Percentiles rank a stretch among this genome's conserved stretches.
Conservation (phyloP, 1,140 invertebrate species). For the Cydia fagiglandana region DNA sequence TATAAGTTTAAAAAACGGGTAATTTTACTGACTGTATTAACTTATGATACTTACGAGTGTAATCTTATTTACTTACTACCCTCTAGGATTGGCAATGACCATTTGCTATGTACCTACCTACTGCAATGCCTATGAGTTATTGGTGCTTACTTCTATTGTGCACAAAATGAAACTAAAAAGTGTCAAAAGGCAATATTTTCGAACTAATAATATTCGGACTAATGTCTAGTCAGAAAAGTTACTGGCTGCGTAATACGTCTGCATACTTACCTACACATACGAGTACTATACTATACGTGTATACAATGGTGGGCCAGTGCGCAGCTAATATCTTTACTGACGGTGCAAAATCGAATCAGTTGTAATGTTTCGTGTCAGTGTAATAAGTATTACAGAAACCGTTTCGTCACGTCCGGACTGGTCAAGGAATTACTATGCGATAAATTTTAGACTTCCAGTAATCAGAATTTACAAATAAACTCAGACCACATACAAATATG, state of each 20-base stretch:
- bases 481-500: neutral
- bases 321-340: neutral
- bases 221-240: neutral
- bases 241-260: neutral
- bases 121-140: neutral
- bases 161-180: too few relatives aligned
- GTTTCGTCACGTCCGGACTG: conserved; percentile 20
- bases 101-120: too few relatives aligned
- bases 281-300: neutral
- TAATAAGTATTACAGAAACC: conserved; percentile 14
- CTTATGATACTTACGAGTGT: too few relatives aligned
- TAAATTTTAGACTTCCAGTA: neutral
- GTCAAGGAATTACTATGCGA: conserved; percentile 23
- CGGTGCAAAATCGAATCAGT: neutral
- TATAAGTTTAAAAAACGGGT: too few relatives aligned
- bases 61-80: too few relatives aligned
- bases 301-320: neutral
- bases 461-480: neutral
- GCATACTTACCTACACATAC: neutral
- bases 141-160: neutral
- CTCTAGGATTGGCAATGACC: too few relatives aligned
- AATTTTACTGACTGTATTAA: neutral
- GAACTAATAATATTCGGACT: conserved; percentile 8
- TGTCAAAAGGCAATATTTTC: neutral
- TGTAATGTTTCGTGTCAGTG: conserved; percentile 12